Conservation (phyloP, 2,888 invertebrate genomes). For the Himalopsyche kuldschensis region DNA sequence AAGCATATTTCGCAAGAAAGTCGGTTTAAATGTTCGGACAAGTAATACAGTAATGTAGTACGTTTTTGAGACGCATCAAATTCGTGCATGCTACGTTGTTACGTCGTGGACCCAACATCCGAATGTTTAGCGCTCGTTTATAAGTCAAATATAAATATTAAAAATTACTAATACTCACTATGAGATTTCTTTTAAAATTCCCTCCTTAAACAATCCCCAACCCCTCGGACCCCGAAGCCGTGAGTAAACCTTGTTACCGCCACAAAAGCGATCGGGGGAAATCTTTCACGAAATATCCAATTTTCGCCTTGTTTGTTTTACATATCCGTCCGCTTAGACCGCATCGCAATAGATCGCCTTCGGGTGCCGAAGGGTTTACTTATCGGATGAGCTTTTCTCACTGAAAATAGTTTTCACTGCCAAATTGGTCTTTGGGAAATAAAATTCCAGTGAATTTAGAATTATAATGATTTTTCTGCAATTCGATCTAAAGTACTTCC, state of each 20-base stretch:
- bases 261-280: constrained; percentile 26
- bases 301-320: constrained; percentile 39
- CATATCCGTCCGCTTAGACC: constrained; percentile 27
- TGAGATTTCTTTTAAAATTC: neutral
- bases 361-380: constrained; percentile 27
- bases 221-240: neutral
- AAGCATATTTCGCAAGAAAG: too few species aligned
- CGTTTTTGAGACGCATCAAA: too few species aligned
- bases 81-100: too few species aligned
- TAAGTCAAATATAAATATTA: too few species aligned
- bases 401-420: neutral
- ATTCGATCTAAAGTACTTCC: too few species aligned
- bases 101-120: too few species aligned
- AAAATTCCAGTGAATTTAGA: neutral
- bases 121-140: too few species aligned
- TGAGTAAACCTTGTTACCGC: constrained; percentile 8
- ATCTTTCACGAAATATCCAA: constrained; percentile 37
- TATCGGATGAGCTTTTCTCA: constrained; percentile 26
- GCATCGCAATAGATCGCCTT: constrained; percentile 19
- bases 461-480: neutral
- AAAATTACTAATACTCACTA: too few species aligned
- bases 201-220: neutral
- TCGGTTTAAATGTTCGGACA: too few species aligned
- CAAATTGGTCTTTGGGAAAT: neutral
- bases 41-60: too few species aligned